Evolutionary conservation across 2,113 vertebrate genomes (phyloP).

Genomic region (Zapus hudsonius): DNA sequence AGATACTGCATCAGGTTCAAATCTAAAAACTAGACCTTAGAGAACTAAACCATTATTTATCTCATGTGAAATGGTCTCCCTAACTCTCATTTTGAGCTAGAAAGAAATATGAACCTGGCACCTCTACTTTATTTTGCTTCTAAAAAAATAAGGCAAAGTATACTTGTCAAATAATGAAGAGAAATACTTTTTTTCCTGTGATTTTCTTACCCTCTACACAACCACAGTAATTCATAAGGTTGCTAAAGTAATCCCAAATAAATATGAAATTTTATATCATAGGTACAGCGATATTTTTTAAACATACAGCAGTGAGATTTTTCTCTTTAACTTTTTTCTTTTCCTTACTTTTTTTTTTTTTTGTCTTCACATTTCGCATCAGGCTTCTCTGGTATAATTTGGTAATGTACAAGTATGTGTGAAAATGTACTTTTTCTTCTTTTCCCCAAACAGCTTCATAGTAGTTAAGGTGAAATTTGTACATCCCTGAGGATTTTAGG

Average conservation of each 20-base stretch:
- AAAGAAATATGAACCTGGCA: constrained; percentile 31
- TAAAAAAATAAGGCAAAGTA: constrained; percentile 1
- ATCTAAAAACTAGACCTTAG: constrained; percentile 28
- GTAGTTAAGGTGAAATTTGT: constrained; percentile 69
- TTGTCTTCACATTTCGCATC: constrained; percentile 42
- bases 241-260: constrained; percentile 59
- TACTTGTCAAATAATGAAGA: constrained; percentile 28
- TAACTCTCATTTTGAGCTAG: constrained; percentile 14
- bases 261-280: constrained; percentile 52
- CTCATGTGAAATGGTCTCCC: neutral
- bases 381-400: constrained; percentile 55
- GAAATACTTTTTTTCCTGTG: constrained; percentile 30
- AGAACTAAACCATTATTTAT: neutral
- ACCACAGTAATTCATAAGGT: constrained; percentile 60
- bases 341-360: neutral
- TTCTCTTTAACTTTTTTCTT: neutral
- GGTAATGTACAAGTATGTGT: constrained; percentile 50
- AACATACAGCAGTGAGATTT: constrained; percentile 51
- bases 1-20: neutral
- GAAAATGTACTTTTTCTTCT: constrained; percentile 52
- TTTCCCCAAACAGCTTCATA: constrained; percentile 54
- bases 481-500: constrained; percentile 57
- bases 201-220: constrained; percentile 55
- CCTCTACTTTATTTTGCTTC: constrained; percentile 19
- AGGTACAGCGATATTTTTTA: constrained; percentile 57